Evolutionary conservation across 2,797 vertebrate genomes (phyloP).

Genomic region (Centropyge bicolor): DNA sequence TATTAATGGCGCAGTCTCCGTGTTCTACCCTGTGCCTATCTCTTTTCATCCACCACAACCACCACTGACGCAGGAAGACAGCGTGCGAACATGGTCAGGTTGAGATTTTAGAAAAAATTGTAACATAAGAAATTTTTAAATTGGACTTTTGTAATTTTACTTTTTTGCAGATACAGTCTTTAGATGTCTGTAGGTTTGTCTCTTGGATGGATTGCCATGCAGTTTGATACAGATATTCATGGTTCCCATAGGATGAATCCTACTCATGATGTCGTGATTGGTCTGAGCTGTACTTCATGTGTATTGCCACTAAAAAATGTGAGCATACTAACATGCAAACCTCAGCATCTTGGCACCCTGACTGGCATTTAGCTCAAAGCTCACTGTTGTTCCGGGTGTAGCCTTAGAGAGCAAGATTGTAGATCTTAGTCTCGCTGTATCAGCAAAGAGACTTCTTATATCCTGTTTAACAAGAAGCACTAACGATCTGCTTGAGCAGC

Average conservation of each 20-base stretch:
- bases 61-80: not conserved
- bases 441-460: not conserved
- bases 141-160: not conserved
- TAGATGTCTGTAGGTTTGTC: not conserved
- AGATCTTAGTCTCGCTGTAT: not conserved
- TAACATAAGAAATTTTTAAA: not conserved
- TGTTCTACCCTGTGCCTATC: slow-evolving; percentile 34
- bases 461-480: not conserved
- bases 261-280: too few relatives aligned
- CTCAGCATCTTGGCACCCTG: not conserved
- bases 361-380: not conserved
- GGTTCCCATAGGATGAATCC: not conserved
- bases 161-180: not conserved
- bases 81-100: not conserved
- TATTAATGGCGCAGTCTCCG: slow-evolving; percentile 38
- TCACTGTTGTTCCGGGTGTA: not conserved
- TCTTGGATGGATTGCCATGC: not conserved
- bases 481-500: too few relatives aligned
- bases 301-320: not conserved
- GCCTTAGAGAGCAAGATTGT: not conserved
- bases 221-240: not conserved
- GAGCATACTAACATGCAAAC: not conserved
- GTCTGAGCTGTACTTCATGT: not conserved
- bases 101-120: slow-evolving; percentile 12
- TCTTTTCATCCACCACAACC: slow-evolving; percentile 18